Conservation (phyloP, 2,113 vertebrate species). For the Ophthalmolycus amberensis region DNA sequence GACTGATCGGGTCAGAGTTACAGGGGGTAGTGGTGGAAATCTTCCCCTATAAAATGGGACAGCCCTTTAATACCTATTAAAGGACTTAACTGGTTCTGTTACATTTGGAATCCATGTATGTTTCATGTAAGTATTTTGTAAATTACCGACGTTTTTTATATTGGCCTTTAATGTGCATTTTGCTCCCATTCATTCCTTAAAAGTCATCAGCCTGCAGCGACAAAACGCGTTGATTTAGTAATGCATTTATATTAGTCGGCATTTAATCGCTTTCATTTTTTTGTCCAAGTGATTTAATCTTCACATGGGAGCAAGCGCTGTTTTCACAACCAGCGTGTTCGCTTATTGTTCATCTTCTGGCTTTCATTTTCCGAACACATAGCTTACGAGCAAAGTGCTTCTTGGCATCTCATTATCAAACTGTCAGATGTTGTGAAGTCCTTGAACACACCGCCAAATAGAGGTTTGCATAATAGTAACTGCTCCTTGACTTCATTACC, state of each 20-base stretch:
- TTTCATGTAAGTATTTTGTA: neutral
- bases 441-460: conserved; percentile 40
- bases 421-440: conserved; percentile 11
- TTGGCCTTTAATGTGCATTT: neutral
- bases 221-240: conserved; percentile 11
- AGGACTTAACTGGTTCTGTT: neutral
- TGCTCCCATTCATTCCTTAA: conserved; percentile 7
- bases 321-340: conserved; percentile 36
- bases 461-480: conserved; percentile 17
- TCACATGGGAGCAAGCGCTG: conserved; percentile 3
- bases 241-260: conserved; percentile 1
- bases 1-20: no score
- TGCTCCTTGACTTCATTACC: conserved; percentile 46
- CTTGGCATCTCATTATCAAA: conserved; percentile 14
- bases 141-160: neutral
- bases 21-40: no score
- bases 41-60: no score
- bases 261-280: conserved; percentile 19
- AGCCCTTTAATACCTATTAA: neutral
- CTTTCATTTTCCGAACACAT: conserved; percentile 48
- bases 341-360: conserved; percentile 13
- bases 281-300: conserved; percentile 10
- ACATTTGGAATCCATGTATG: neutral
- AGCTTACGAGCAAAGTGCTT: conserved; percentile 19
- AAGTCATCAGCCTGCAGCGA: conserved; percentile 3